Evolutionary conservation across 2,797 vertebrate genomes (phyloP).

Genomic region (Oreonectes daqikongensis): DNA sequence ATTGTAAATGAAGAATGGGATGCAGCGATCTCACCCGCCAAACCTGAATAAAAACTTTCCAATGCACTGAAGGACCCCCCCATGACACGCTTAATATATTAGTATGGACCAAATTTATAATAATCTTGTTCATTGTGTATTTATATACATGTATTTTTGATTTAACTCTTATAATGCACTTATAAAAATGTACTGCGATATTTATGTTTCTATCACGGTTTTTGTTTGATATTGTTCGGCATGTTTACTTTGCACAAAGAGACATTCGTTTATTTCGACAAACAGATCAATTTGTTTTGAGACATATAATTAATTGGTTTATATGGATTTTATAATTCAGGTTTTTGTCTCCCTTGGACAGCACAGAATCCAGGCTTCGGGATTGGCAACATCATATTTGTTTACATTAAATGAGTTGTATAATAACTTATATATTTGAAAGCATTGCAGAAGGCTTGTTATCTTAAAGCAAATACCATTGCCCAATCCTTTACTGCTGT

Average conservation of each 20-base stretch:
- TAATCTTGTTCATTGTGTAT: neutral
- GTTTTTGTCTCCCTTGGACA: neutral
- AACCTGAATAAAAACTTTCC: neutral
- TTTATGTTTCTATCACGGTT: neutral
- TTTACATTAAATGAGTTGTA: neutral
- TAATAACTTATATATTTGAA: neutral
- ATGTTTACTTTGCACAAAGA: neutral
- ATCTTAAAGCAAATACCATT: neutral
- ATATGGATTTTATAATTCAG: too few species aligned
- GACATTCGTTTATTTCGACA: neutral
- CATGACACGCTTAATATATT: neutral
- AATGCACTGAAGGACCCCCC: neutral
- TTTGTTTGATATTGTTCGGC: neutral
- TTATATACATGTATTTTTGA: neutral
- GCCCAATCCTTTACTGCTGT: neutral
- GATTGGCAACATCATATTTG: neutral
- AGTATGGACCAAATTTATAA: neutral
- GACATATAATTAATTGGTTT: neutral
- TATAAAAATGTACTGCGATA: neutral
- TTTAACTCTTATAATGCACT: neutral
- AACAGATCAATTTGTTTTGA: neutral
- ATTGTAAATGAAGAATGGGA: neutral
- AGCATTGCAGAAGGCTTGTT: neutral
- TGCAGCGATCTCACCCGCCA: neutral
- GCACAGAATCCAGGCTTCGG: neutral